Evolutionary conservation across 2,113 vertebrate genomes (phyloP).

Genomic region (Rhineura floridana): DNA sequence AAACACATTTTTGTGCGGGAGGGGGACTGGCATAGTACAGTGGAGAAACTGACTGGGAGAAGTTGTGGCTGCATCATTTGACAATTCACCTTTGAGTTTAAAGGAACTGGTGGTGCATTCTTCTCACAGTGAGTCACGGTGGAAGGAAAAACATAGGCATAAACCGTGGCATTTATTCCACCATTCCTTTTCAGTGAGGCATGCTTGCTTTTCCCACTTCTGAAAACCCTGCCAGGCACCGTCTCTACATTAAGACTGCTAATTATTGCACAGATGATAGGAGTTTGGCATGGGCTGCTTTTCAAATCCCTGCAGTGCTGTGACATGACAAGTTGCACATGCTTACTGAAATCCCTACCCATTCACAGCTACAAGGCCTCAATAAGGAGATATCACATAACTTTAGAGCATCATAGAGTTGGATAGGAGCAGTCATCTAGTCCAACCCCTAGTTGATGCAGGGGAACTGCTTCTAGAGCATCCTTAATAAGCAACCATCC

Average conservation of each 20-base stretch:
- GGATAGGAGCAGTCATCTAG: too few species aligned
- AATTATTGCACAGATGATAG: not conserved
- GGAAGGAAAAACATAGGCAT: too few species aligned
- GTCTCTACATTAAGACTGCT: not conserved
- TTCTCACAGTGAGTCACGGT: not conserved
- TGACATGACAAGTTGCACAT: not conserved
- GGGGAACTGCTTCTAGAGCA: too few species aligned
- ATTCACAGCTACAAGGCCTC: not conserved
- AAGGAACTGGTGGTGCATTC: not conserved
- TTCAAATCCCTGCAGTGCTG: not conserved
- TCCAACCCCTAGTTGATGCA: too few species aligned
- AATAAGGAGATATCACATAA: not conserved
- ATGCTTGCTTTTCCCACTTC: not conserved
- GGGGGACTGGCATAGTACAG: not conserved
- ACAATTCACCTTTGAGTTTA: not conserved
- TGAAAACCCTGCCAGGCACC: not conserved
- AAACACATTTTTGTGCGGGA: not conserved
- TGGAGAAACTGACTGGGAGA: not conserved
- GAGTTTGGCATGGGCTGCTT: not conserved
- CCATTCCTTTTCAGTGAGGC: not conserved
- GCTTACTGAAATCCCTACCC: not conserved
- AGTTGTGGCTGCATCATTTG: not conserved
- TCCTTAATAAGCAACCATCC: not conserved
- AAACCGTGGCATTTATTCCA: not conserved
- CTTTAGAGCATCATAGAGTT: not conserved